phyloP scores from a whole-genome alignment of 2,888 invertebrate species.

The Andrena bucephala region DNA sequence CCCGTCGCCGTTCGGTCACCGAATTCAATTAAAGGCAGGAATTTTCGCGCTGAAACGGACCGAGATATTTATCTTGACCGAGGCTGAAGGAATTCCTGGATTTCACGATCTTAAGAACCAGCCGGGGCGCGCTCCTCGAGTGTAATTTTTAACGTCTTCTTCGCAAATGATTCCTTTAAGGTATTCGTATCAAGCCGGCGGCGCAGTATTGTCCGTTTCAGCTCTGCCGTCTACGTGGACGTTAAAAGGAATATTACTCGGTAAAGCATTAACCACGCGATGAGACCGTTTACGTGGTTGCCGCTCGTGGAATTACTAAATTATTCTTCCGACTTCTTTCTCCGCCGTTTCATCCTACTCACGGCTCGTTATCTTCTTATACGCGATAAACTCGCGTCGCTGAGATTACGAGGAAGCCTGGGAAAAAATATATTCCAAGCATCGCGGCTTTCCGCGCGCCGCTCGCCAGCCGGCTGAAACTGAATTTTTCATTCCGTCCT shows the following conservation, averaged over 20 bases:
- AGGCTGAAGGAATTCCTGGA: not conserved
- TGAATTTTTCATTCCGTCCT: conserved; percentile 45
- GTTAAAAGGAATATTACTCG: conserved; percentile 10
- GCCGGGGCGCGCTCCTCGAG: not conserved
- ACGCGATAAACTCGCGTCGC: not conserved
- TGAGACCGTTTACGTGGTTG: conserved; percentile 42
- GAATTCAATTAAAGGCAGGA: not conserved
- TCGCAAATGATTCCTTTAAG: not conserved
- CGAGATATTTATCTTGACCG: not conserved
- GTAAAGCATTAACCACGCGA: conserved; percentile 36
- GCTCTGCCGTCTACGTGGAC: not conserved
- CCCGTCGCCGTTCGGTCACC: not conserved
- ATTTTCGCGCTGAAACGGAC: not conserved
- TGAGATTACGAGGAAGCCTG: conserved; percentile 11
- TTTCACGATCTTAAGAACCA: not conserved
- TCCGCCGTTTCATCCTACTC: conserved; percentile 14
- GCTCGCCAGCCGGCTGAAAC: not conserved
- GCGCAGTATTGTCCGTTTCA: conserved; percentile 1
- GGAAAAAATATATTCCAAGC: not conserved
- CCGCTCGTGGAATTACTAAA: conserved; percentile 36
- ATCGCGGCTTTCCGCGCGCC: not conserved
- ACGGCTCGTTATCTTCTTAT: conserved; percentile 31
- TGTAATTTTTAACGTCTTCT: not conserved
- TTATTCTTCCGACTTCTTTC: conserved; percentile 32
- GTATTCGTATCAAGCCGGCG: too few species aligned